Evolutionary conservation across 2,888 invertebrate genomes (phyloP), one percentile per base, ranked within the genome.

Genomic region (Aphidoletes aphidimyza): DNA sequence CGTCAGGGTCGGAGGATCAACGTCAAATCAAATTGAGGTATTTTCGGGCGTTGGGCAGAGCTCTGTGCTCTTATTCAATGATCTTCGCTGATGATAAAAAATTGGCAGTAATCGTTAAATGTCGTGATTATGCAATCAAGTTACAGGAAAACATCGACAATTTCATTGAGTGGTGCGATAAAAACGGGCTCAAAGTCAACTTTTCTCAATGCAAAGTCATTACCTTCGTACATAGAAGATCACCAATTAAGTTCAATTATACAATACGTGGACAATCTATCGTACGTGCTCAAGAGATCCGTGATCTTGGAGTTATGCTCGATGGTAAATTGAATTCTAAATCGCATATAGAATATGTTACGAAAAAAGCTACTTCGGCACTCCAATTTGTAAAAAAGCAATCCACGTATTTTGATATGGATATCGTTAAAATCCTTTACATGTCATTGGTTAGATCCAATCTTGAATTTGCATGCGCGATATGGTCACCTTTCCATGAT

Each of bases 71-170:
- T 49, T 30, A 3, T 2, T 39, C n/a, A n/a, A n/a, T 37, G 14
- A 42, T 22, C 17, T 83, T 42, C 26, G 83, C 83, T 5, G 83
- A 83, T 36, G 83, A 83, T 17, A 83, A 83, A n/a, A 83, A 83
- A n/a, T 11, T 83, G 1, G 36, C 36, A 2, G n/a, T n/a, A 6
- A 36, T 36, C 2, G n/a, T 83, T 37, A 37, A 19, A n/a, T 6
- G 22, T n/a, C 26, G 36, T 11, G 8, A 11, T 0, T 34, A 83
- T 83, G 36, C 83, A 8, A 1, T 1, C 1, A 37, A 8, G 9
- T n/a, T 83, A n/a, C 83, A 83, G 22, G 2, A 9, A 9, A 11
- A 34, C 3, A 83, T 83, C n/a, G 19, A 83, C n/a, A 2, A 39
- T 11, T 83, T 83, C n/a, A 14, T 83, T 1, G 26, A 37, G 0